These are phyloP conservation scores for Ianthella basta DNA, from an alignment of 37 sponge, comb jelly and placozoan genomes.

Conservation along the genomic window DNA sequence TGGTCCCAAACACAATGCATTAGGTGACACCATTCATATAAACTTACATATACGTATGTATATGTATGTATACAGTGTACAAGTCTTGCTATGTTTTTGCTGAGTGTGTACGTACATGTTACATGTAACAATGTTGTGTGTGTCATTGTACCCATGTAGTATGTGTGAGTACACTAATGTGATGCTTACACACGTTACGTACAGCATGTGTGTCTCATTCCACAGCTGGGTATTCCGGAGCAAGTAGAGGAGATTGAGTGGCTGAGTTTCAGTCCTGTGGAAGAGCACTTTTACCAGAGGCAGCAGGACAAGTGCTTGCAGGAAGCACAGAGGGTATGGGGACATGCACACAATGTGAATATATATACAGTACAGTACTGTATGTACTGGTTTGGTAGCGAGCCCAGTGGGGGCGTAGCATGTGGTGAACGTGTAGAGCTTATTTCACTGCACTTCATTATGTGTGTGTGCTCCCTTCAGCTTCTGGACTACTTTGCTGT, in stretches of 20 bases:
- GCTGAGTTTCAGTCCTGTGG: conserved; percentile 71
- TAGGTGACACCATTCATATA: too few relatives aligned
- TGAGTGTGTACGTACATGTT: not conserved
- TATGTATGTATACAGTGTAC: not conserved
- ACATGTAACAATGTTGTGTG: not conserved
- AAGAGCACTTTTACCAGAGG: conserved; percentile 70
- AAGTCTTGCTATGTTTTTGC: not conserved
- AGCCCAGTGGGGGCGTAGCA: too few relatives aligned
- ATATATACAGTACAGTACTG: too few relatives aligned
- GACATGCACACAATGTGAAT: not conserved
- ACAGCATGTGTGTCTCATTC: not conserved
- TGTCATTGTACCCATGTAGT: not conserved
- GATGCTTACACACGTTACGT: too few relatives aligned
- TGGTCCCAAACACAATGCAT: not conserved
- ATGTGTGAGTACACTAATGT: too few relatives aligned
- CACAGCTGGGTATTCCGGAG: conserved; percentile 68
- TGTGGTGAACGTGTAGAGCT: conserved; percentile 15
- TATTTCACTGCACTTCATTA: not conserved
- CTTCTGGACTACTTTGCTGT: conserved; percentile 8
- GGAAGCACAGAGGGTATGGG: conserved; percentile 26
- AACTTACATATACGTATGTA: not conserved
- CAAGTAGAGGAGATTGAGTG: conserved; percentile 71
- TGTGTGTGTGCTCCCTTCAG: conserved; percentile 9
- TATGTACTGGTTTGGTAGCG: too few relatives aligned
- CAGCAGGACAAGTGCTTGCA: conserved; percentile 55